A percentile compares a stretch with the other conserved stretches of the same genome.
phyloP scores from a whole-genome alignment of 2,797 vertebrate species.

The Hylomyscus alleni region DNA sequence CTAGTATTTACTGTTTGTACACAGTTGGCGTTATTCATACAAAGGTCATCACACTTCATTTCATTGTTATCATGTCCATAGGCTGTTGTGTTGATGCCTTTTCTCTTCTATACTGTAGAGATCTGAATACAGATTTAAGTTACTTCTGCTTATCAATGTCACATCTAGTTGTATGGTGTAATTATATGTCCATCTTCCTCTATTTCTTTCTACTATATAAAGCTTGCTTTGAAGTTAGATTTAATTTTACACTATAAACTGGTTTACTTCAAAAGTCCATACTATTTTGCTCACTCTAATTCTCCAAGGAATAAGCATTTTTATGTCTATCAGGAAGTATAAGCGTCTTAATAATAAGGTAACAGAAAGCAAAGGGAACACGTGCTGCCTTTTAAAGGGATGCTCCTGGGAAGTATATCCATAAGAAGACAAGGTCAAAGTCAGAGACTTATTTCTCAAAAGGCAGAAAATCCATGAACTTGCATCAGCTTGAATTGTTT shows the following conservation, averaged over 20 bases:
- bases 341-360: neutral
- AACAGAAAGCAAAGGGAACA: slow-evolving; percentile 10
- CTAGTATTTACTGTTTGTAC: neutral
- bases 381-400: neutral
- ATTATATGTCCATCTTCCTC: neutral
- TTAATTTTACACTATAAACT: neutral
- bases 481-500: slow-evolving; percentile 1
- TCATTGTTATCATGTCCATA: neutral
- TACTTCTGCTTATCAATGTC: slow-evolving; percentile 1
- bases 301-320: neutral
- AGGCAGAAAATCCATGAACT: neutral
- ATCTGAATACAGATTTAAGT: neutral
- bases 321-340: neutral
- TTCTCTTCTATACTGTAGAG: neutral
- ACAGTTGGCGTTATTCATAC: neutral
- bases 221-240: slow-evolving; percentile 8
- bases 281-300: neutral
- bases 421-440: slow-evolving; percentile 14
- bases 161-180: neutral
- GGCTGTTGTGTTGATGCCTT: neutral
- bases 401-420: neutral
- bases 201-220: neutral
- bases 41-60: neutral
- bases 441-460: neutral
- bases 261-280: neutral